Evolutionary conservation across 2,888 invertebrate species (phyloP).

Genomic region (Ormyrus pomaceus): DNA sequence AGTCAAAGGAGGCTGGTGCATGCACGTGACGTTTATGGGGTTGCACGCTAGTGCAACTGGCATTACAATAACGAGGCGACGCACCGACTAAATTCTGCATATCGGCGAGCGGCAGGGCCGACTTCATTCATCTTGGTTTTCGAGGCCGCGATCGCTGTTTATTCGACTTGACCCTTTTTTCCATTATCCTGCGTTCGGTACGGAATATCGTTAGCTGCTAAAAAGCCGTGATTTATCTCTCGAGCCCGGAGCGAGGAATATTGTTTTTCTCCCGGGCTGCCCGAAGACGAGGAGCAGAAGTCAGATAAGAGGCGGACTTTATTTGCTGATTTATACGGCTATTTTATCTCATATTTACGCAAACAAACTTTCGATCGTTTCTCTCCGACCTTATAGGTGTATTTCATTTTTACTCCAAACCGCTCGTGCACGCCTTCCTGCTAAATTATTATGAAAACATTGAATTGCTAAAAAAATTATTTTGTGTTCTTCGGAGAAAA

Average conservation of each 20-base stretch:
- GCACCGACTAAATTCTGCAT: slow-evolving; percentile 65
- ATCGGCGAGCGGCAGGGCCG: slow-evolving; percentile 58
- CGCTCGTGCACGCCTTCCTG: neutral
- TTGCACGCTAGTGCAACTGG: slow-evolving; percentile 59
- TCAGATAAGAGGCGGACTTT: slow-evolving; percentile 27
- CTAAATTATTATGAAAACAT: slow-evolving; percentile 10
- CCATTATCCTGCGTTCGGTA: neutral
- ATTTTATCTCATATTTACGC: slow-evolving; percentile 39
- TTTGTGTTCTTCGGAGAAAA: neutral
- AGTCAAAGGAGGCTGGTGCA: slow-evolving; percentile 25
- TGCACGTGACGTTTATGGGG: slow-evolving; percentile 66
- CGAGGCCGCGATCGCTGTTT: neutral
- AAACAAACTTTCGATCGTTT: slow-evolving; percentile 36
- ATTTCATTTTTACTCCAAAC: neutral
- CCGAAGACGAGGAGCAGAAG: slow-evolving; percentile 14
- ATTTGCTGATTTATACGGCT: slow-evolving; percentile 39
- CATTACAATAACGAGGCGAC: slow-evolving; percentile 51
- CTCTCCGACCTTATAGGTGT: neutral
- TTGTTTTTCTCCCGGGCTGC: slow-evolving; percentile 36
- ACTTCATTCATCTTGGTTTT: slow-evolving; percentile 34
- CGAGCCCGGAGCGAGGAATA: slow-evolving; percentile 15
- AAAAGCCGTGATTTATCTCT: slow-evolving; percentile 44
- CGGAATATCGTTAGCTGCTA: slow-evolving; percentile 27
- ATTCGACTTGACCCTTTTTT: slow-evolving; percentile 15
- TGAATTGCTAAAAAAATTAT: neutral